Evolutionary conservation across 2,113 vertebrate species (phyloP).

Genomic region (Trematocara marginatum): DNA sequence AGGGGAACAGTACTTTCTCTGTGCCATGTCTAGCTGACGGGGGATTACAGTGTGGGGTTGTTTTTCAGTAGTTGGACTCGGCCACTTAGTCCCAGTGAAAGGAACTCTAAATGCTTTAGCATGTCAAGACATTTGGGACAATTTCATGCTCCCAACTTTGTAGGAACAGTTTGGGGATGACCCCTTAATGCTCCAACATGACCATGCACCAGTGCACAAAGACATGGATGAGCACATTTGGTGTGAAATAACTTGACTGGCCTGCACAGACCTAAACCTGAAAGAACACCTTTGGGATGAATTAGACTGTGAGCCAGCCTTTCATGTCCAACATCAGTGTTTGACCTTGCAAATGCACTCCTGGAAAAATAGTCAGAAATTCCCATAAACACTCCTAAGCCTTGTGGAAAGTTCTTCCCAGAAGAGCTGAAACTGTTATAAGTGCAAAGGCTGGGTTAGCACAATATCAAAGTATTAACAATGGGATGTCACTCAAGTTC

Average conservation of each 20-base stretch:
- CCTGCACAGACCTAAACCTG: neutral
- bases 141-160: neutral
- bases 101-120: neutral
- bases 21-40: neutral
- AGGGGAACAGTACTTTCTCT: neutral
- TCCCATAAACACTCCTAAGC: neutral
- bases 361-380: neutral
- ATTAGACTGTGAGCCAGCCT: neutral
- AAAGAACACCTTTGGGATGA: neutral
- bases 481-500: neutral
- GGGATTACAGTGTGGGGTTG: neutral
- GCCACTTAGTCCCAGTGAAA: neutral
- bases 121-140: neutral
- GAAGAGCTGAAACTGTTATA: neutral
- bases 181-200: neutral
- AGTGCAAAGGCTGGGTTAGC: neutral
- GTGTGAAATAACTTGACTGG: neutral
- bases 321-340: neutral
- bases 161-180: neutral
- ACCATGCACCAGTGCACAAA: neutral
- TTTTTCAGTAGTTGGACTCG: neutral
- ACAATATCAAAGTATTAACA: neutral
- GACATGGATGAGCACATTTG: neutral
- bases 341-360: neutral
- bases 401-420: neutral